phyloP scores from a whole-genome alignment of 2,888 invertebrate genomes.

The Stratiomys singularior region DNA sequence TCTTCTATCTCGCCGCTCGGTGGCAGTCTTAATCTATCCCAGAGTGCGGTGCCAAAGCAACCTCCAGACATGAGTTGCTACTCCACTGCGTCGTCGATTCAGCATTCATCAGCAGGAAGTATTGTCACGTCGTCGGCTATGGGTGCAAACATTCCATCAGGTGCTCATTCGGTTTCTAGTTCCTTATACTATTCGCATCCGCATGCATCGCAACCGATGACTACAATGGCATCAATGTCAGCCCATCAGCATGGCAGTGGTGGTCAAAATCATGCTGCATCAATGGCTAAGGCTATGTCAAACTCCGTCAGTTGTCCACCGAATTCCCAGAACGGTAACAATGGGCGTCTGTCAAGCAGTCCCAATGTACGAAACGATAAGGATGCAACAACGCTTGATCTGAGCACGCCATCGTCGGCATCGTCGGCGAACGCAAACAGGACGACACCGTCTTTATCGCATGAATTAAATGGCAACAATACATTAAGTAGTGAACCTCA shows the following conservation, averaged over 20 bases:
- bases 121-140: constrained; percentile 24
- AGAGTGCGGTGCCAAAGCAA: constrained; percentile 46
- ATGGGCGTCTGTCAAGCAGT: constrained; percentile 59
- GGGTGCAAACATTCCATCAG: constrained; percentile 60
- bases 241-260: constrained; percentile 54
- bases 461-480: constrained; percentile 60
- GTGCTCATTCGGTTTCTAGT: constrained; percentile 56
- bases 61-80: constrained; percentile 36
- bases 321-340: constrained; percentile 35
- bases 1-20: constrained; percentile 57
- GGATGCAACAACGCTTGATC: constrained; percentile 62
- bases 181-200: constrained; percentile 60
- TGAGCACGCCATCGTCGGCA: constrained; percentile 54
- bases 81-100: constrained; percentile 10
- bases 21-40: constrained; percentile 55
- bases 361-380: constrained; percentile 57
- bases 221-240: constrained; percentile 57
- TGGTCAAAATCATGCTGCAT: constrained; percentile 55
- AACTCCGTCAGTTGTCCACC: constrained; percentile 29
- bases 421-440: constrained; percentile 52
- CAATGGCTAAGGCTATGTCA: constrained; percentile 45
- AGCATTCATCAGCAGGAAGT: not conserved
- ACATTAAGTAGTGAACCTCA: constrained; percentile 52
- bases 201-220: constrained; percentile 57
- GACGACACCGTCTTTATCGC: constrained; percentile 54